phyloP scores from a whole-genome alignment of 1,140 invertebrate species.

The Dreissena rostriformis region DNA sequence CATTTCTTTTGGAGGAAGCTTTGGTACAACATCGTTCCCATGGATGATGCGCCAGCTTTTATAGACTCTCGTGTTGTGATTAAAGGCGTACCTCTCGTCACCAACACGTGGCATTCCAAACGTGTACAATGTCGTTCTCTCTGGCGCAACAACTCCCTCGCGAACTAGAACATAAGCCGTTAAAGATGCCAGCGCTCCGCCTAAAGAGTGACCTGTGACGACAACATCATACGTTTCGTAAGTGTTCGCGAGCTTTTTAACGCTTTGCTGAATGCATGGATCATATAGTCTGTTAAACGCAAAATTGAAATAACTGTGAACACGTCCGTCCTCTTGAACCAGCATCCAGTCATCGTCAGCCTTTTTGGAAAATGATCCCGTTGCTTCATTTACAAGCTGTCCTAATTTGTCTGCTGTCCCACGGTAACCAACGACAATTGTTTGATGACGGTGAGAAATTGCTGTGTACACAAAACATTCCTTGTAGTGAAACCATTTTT shows the following conservation, averaged over 20 bases:
- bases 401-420: background rate
- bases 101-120: conserved; percentile 48
- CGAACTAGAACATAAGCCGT: background rate
- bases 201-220: conserved; percentile 40
- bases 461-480: background rate
- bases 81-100: conserved; percentile 3
- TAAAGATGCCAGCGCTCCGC: conserved; percentile 26
- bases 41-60: conserved; percentile 37
- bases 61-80: background rate
- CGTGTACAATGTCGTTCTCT: conserved; percentile 8
- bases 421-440: background rate
- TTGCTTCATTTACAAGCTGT: background rate
- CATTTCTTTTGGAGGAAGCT: background rate
- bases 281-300: background rate
- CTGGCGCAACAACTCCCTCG: background rate
- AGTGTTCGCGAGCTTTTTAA: background rate
- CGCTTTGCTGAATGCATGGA: background rate
- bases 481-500: background rate
- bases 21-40: background rate
- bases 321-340: background rate
- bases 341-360: no score
- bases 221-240: conserved; percentile 24
- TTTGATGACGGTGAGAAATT: background rate
- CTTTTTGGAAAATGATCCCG: no score
- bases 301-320: background rate